These are phyloP conservation scores for Omphaloscelis lunosa DNA, from an alignment of 2,888 invertebrate genomes.

Conservation along the genomic window DNA sequence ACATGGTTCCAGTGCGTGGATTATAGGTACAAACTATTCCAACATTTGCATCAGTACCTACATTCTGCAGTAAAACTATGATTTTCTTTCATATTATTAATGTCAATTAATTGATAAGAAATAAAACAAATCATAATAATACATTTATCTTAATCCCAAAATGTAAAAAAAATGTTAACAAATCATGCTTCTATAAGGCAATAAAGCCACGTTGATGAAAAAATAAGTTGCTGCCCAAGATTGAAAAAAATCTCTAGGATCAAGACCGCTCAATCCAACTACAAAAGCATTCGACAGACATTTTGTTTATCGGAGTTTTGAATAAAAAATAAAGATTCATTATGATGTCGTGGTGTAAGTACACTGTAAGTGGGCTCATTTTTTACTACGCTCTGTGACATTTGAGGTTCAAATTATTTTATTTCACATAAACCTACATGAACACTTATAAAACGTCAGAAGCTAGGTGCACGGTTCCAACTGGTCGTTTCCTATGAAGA, in stretches of 20 bases:
- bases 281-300: slow-evolving; percentile 53
- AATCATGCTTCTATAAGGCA: no score
- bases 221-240: no score
- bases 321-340: slow-evolving; percentile 68
- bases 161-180: neutral
- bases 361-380: slow-evolving; percentile 42
- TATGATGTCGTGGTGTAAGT: slow-evolving; percentile 38
- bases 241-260: slow-evolving; percentile 24
- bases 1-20: neutral
- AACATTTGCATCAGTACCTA: neutral
- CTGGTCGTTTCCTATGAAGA: no score
- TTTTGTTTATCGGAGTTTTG: slow-evolving; percentile 65
- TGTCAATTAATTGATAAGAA: neutral
- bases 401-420: no score
- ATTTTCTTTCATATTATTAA: neutral
- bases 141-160: neutral
- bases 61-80: neutral
- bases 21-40: neutral
- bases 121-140: neutral
- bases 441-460: no score
- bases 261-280: slow-evolving; percentile 24
- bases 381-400: slow-evolving; percentile 39
- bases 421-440: no score
- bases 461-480: no score
- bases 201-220: no score